Conservation (phyloP, 2,888 invertebrate species). For the Hydrotaea cyrtoneurina region DNA sequence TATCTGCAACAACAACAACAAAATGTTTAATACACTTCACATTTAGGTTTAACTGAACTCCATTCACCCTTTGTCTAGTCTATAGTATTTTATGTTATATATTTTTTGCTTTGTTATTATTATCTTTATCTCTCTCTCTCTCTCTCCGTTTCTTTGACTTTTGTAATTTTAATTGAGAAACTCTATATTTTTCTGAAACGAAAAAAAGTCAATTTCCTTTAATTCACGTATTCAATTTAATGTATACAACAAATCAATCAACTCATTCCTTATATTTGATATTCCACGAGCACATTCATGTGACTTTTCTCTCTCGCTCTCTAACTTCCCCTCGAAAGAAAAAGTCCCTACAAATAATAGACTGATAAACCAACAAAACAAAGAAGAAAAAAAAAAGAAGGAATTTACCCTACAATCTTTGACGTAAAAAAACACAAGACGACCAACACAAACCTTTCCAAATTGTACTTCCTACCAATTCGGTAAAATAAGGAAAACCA, state of each 20-base stretch:
- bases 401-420: constrained; percentile 51
- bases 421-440: constrained; percentile 37
- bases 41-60: constrained; percentile 61
- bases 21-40: constrained; percentile 65
- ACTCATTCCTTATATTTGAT: constrained; percentile 43
- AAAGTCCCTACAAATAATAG: constrained; percentile 57
- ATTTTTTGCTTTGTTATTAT: constrained; percentile 50
- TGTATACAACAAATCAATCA: constrained; percentile 34
- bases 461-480: constrained; percentile 47
- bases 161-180: constrained; percentile 33
- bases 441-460: constrained; percentile 43
- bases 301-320: constrained; percentile 20
- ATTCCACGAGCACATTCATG: constrained; percentile 43
- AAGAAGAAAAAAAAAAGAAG: constrained; percentile 40
- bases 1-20: constrained; percentile 50
- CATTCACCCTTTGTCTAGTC: constrained; percentile 57
- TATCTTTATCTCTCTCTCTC: constrained; percentile 13
- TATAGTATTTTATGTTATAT: constrained; percentile 64
- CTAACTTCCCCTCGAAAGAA: background rate
- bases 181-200: constrained; percentile 19
- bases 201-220: constrained; percentile 46
- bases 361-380: constrained; percentile 60
- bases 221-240: background rate
- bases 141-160: no score
- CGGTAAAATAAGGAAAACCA: constrained; percentile 52